Evolutionary conservation across 2,113 vertebrate species (phyloP), one percentile per base, ranked within the genome.

Genomic region (Ophiodon elongatus): DNA sequence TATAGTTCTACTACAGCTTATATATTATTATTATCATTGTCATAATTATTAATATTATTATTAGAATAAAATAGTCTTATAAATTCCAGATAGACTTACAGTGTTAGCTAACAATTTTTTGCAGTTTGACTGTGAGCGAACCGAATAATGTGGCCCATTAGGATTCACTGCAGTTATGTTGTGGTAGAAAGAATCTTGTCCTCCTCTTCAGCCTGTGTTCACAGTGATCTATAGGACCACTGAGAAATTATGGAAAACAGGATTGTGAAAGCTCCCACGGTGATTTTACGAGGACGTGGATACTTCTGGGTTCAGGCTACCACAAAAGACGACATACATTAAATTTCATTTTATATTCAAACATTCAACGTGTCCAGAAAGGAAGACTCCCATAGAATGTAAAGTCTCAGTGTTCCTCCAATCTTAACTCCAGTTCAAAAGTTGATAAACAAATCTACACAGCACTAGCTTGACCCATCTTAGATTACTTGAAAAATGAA

Each of bases 201-300:
- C 50, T 70, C 43, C 43, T 57, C 47, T 41, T 50, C 27, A 50
- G 80, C 15, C 56, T 70, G 21, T 4, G 31, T 31, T 76, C 79
- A 80, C 65, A 69, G 71, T 78, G 80, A 84, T 3, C 27, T 77
- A 86, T 56, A 11, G 57, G 47, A 29, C 85, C 17, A 10, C 27
- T 31, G 85, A 89, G 80, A 70, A 67, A 76, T 43, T 50, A 73
- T 43, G 82, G n/a, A 89, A 84, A 87, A 76, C 70, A 62, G 66
- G 66, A 76, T 39, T 78, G 65, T 62, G 82, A 89, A 89, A 62
- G 82, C 79, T 85, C 79, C 87, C 77, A 17, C 45, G 82, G 69
- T 17, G 80, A 76, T 73, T 89, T 79, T 73, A 82, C 62, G 66
- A 84, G 85, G 83, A 85, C 76, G 70, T 83, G 80, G 73, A 85